Percentiles rank a stretch among this genome's conserved stretches.
Evolutionary conservation across 2,888 invertebrate species (phyloP).

Genomic region (Globia sparganii): DNA sequence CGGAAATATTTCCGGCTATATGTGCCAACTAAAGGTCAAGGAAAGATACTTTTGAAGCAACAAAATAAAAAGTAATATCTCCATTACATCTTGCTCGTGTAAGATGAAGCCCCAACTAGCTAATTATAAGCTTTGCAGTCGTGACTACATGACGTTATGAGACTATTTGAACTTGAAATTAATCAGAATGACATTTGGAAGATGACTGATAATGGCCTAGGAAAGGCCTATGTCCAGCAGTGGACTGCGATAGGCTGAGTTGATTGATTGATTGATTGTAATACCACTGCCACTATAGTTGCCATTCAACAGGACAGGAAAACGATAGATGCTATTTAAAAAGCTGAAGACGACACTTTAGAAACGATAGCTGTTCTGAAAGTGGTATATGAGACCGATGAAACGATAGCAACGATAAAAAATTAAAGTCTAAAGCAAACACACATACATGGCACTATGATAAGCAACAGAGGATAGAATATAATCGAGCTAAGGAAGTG

Average conservation of each 20-base stretch:
- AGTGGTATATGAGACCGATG: background rate
- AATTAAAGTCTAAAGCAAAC: too few relatives aligned
- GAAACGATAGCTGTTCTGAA: background rate
- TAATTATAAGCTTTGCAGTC: conserved; percentile 14
- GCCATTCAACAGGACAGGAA: background rate
- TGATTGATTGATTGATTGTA: too few relatives aligned
- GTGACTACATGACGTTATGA: conserved; percentile 10
- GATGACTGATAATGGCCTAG: background rate
- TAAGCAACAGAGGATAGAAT: too few relatives aligned
- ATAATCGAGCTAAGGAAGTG: background rate
- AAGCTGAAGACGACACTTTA: background rate
- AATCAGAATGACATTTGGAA: background rate
- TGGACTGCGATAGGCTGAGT: too few relatives aligned
- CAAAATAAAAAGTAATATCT: conserved; percentile 16
- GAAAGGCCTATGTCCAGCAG: too few relatives aligned
- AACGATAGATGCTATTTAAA: background rate
- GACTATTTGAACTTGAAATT: conserved; percentile 17
- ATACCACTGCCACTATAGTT: background rate
- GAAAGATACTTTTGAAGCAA: background rate
- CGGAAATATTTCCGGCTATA: conserved; percentile 31
- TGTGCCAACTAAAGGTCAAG: conserved; percentile 47
- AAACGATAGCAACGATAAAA: background rate
- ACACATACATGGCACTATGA: too few relatives aligned
- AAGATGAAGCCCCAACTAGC: background rate
- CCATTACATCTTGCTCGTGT: background rate